Base-by-base conservation (phyloP, 2,888 invertebrate genomes). In the Argyra leucocephala region DNA sequence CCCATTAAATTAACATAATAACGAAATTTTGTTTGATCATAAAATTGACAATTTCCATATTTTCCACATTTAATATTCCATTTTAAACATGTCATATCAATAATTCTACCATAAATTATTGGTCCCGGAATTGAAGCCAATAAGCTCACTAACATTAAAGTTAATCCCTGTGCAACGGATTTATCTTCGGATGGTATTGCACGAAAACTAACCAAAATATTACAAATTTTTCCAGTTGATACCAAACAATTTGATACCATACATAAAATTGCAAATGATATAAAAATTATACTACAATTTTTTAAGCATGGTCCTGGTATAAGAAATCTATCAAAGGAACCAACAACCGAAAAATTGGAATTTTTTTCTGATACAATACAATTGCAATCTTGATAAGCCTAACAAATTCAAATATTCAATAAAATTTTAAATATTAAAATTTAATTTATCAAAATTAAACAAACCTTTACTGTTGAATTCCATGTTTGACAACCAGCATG, bases 81-180 rank as follows among this genome's bases (percentile, higher is more conserved):
- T 23, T 87, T 82, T 57, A 86, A 72, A 69, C 88, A 88, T 0
- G 87, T 83, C 15, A 83, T 82, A 74, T 88, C 88, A 72, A 82
- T 86, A 62, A 88, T 82, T 18, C 83, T 82, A 0, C 89, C 89
- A 67, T 76, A 79, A 61, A 88, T 77, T 65, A 89, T 86, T 0
- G 89, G 88, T 6, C 86, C 87, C 0, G 89, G 89, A 67, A 88
- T 86, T 66, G 88, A 79, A 1, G 85, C 86, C 70, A 86, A 82
- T 24, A 87, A 71, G 63, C 86, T 86, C 62, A 86, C 76, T 73
- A 86, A 76, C 78, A 86, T 83, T 1, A 86, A 77, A 0, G 83
- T 81, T 26, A 87, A 76, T 1, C 87, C 87, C 73, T 86, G 85
- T 0, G 86, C 85, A 71, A 87, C 83, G 12, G 86, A 84, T 74